phyloP scores from a whole-genome alignment of 2,888 invertebrate species.

The Rotaria magnacalcarata region DNA sequence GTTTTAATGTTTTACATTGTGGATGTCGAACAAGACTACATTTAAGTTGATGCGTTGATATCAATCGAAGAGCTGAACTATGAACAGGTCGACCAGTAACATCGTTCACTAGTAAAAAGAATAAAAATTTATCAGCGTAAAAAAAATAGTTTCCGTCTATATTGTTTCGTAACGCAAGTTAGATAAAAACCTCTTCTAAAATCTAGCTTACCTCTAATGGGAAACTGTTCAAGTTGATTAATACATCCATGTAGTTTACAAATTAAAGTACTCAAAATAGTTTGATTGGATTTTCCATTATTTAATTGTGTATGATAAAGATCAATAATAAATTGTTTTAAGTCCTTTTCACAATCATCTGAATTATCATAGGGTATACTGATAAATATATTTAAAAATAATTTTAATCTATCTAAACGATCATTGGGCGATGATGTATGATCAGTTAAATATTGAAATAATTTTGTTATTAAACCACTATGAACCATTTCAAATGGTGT shows the following conservation, averaged over 20 bases:
- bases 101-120: constrained; percentile 75
- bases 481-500: constrained; percentile 98
- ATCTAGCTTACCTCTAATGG: constrained; percentile 60
- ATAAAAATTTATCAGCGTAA: background rate
- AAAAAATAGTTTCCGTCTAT: no score
- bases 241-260: constrained; percentile 88
- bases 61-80: constrained; percentile 72
- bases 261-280: constrained; percentile 64
- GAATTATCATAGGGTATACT: background rate
- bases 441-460: constrained; percentile 77
- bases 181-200: no score
- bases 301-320: background rate
- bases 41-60: constrained; percentile 96
- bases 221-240: constrained; percentile 93
- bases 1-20: constrained; percentile 81
- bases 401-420: constrained; percentile 65
- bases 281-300: background rate
- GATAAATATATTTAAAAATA: constrained; percentile 85
- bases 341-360: background rate
- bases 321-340: constrained; percentile 23
- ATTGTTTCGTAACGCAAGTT: no score
- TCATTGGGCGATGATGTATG: constrained; percentile 21
- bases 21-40: constrained; percentile 93
- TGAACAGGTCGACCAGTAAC: constrained; percentile 63
- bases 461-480: constrained; percentile 82